Evolutionary conservation across 92 coral and sea anemone species (phyloP), one percentile per base, ranked within the genome.

Genomic region (Nematostella vectensis): DNA sequence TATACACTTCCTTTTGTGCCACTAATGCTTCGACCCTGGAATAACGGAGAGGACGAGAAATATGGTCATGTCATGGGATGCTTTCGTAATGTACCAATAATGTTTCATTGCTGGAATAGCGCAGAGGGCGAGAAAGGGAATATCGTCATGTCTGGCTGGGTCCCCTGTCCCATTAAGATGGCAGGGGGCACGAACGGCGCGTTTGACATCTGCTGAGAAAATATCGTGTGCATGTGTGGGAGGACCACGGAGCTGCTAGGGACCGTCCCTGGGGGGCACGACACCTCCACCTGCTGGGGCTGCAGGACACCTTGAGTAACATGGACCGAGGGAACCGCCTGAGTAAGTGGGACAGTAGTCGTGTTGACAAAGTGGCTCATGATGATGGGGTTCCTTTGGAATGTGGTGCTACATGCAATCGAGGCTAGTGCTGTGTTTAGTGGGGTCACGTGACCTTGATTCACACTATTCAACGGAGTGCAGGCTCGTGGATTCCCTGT

Each of bases 401-500:
- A 3, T 22, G 71, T 24, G 42, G 63, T 24, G 24, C 44, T 37
- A 4, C 50, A 11, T n/a, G n/a, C n/a, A n/a, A n/a, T n/a, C 27
- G 21, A 49, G 16, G 72, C 27, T 0, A 45, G 26, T 6, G 61
- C 71, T 29, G 87, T 36, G 54, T 81, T 74, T 2, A 84, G 71
- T 0, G 83, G 83, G 6, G 83, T 74, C 4, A 76, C 54, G 30
- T 36, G 61, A 42, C 84, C 70, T 19, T 52, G 75, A 29, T 71
- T 55, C 4, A 81, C 76, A 0, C 88, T 66, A 31, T 85, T 85
- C 11, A 85, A 64, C 0, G 95, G 95, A 0, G 84, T 71, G 25
- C 79, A 61, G 0, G 56, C 68, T 31, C 72, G 54, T 11, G 63
- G 26, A 52, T 55, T 55, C 13, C 26, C 36, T 1, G 55, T 29